These are phyloP conservation scores for Melieria omissa DNA, from an alignment of 2,888 invertebrate genomes.

Conservation along the genomic window DNA sequence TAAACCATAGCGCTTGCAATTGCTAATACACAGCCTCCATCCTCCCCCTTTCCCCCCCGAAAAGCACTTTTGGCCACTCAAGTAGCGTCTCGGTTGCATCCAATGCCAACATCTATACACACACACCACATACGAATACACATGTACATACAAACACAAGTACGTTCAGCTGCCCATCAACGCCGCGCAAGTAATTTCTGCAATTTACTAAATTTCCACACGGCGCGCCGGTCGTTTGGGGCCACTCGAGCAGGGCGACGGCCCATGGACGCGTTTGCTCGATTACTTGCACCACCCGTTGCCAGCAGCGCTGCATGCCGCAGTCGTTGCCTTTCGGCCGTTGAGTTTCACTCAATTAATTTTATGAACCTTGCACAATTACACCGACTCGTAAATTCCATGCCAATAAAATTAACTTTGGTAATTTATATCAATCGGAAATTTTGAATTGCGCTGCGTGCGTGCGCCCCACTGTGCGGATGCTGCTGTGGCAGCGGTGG, in stretches of 20 bases:
- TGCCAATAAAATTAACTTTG: conserved; percentile 2
- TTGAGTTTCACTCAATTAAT: conserved; percentile 9
- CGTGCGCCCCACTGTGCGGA: conserved; percentile 31
- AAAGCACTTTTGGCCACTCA: too few species aligned
- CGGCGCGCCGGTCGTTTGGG: too few species aligned
- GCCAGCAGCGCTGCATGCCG: background rate
- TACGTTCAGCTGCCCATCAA: too few species aligned
- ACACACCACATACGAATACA: too few species aligned
- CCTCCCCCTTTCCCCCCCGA: too few species aligned
- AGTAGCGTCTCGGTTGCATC: too few species aligned
- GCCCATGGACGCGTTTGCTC: conserved; percentile 42
- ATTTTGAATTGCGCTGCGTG: conserved; percentile 2
- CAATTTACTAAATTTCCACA: too few species aligned
- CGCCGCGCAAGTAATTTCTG: too few species aligned
- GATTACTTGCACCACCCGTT: background rate
- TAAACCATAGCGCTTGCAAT: too few species aligned
- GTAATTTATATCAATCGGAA: conserved; percentile 21
- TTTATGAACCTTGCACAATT: conserved; percentile 14
- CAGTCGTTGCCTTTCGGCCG: background rate
- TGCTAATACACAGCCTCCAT: too few species aligned
- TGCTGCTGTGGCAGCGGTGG: conserved; percentile 16
- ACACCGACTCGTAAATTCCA: background rate
- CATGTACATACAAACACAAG: too few species aligned
- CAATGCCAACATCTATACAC: too few species aligned
- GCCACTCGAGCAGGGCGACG: conserved; percentile 26